Conservation (phyloP, 1,140 invertebrate species). For the Cotesia vestalis region DNA sequence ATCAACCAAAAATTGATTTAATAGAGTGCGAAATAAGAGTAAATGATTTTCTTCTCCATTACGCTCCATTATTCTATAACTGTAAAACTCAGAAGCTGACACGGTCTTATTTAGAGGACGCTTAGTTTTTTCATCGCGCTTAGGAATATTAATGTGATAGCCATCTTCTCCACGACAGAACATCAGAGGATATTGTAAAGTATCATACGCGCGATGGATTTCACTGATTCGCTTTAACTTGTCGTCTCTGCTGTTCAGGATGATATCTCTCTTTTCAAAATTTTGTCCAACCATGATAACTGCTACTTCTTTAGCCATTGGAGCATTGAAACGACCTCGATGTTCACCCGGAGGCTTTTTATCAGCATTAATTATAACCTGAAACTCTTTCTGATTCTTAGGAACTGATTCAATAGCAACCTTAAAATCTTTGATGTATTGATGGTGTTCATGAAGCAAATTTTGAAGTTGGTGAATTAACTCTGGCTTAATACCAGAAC, state of each 20-base stretch:
- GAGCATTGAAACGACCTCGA: constrained; percentile 45
- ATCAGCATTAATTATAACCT: constrained; percentile 42
- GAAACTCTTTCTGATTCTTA: constrained; percentile 15
- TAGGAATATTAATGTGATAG: constrained; percentile 42
- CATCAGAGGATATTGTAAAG: constrained; percentile 56
- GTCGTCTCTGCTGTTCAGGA: constrained; percentile 19
- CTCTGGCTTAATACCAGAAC: neutral
- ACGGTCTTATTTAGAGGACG: constrained; percentile 10
- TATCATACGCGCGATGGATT: constrained; percentile 30
- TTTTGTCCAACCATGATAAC: constrained; percentile 45
- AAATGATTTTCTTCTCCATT: constrained; percentile 40
- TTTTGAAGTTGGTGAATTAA: too few species aligned
- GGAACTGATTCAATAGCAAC: constrained; percentile 16
- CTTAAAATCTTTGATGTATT: constrained; percentile 14
- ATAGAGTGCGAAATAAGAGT: constrained; percentile 43
- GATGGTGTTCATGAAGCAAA: too few species aligned
- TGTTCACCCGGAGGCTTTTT: constrained; percentile 43
- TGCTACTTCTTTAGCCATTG: constrained; percentile 45
- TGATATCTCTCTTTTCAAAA: constrained; percentile 35
- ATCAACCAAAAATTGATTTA: constrained; percentile 56
- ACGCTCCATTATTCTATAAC: constrained; percentile 16
- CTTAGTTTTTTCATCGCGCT: neutral
- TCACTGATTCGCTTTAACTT: constrained; percentile 18
- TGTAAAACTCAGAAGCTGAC: constrained; percentile 10
- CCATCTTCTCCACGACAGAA: constrained; percentile 59